Evolutionary conservation across 1,140 invertebrate genomes (phyloP), one percentile per base, ranked within the genome.

Genomic region (Lasaia peninsularis): DNA sequence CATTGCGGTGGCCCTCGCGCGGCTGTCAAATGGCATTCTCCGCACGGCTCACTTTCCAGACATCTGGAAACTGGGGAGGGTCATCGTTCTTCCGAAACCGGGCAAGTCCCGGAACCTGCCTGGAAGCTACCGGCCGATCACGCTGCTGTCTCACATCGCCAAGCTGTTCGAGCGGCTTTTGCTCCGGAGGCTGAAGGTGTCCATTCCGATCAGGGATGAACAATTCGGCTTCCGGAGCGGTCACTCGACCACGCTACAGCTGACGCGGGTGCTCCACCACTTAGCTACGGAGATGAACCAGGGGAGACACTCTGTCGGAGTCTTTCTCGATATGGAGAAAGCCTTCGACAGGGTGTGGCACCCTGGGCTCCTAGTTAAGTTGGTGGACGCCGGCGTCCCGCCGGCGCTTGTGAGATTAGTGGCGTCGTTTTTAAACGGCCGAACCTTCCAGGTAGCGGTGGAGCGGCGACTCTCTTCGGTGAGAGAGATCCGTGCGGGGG

Each of bases 401-500:
- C n/a, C n/a, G n/a, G n/a, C n/a, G 2, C 2, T 35, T 1, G 34
- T 35, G 7, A 10, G 34, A 35, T 12, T 35, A 8, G 34, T 35
- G 34, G 34, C 34, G 34, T 35, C 34, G 2, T 35, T 35, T 12
- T 8, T 35, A 1, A 12, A 35, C 2, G 34, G 34, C 2, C 10
- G 12, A 35, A 35, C 34, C 34, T 35, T 35, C 34, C 34, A 12
- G 34, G 34, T 35, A 35, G 34, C 7, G 34, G 34, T 35, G 34
- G 34, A 35, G 7, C 2, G 34, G 34, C 2, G 34, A 1, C 34
- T n/a, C 1, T n/a, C n/a, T n/a, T n/a, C n/a, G n/a, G n/a, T n/a
- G n/a, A n/a, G n/a, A n/a, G n/a, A n/a, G n/a, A 65, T 67, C 44
- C 54, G 18, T 16, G 61, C 67, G 0, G 69, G 78, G 20, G 71